Evolutionary conservation across 2,888 invertebrate species (phyloP).

Genomic region (Nasonia oneida): DNA sequence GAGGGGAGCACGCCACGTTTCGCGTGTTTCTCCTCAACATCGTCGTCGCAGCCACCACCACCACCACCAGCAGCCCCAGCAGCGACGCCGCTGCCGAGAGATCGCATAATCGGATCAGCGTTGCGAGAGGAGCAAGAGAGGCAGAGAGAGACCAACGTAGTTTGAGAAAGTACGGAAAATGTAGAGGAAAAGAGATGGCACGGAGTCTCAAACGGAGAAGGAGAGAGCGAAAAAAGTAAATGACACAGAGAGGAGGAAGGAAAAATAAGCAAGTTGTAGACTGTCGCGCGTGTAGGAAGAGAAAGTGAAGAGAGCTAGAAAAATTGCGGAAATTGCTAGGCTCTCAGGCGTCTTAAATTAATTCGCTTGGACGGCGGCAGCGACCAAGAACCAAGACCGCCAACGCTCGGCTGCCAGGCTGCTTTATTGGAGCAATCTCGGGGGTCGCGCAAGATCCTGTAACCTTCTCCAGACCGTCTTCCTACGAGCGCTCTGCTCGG

Average conservation of each 20-base stretch:
- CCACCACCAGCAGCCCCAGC: slow-evolving; percentile 3
- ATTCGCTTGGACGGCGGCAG: slow-evolving; percentile 70
- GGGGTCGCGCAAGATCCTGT: slow-evolving; percentile 48
- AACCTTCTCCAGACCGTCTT: slow-evolving; percentile 56
- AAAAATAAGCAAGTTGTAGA: slow-evolving; percentile 56
- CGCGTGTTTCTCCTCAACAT: slow-evolving; percentile 63
- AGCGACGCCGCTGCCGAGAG: slow-evolving; percentile 59
- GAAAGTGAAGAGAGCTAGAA: slow-evolving; percentile 65
- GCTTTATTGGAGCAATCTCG: slow-evolving; percentile 62
- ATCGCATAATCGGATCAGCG: slow-evolving; percentile 69
- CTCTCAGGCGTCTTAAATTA: slow-evolving; percentile 72
- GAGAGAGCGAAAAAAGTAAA: slow-evolving; percentile 29
- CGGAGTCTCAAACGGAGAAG: not conserved
- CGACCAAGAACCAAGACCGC: slow-evolving; percentile 33
- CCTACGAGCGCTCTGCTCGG: slow-evolving; percentile 12
- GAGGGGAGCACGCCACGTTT: slow-evolving; percentile 58
- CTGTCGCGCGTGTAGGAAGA: slow-evolving; percentile 20
- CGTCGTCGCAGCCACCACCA: slow-evolving; percentile 58
- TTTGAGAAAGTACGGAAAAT: slow-evolving; percentile 21
- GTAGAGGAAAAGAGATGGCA: slow-evolving; percentile 29
- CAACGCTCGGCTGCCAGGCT: slow-evolving; percentile 47
- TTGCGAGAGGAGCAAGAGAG: slow-evolving; percentile 50
- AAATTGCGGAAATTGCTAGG: slow-evolving; percentile 72
- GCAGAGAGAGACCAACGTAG: slow-evolving; percentile 30
- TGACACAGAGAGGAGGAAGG: slow-evolving; percentile 38